Evolutionary conservation across 2,888 invertebrate genomes (phyloP).

Genomic region (Digitonthophagus gazella): DNA sequence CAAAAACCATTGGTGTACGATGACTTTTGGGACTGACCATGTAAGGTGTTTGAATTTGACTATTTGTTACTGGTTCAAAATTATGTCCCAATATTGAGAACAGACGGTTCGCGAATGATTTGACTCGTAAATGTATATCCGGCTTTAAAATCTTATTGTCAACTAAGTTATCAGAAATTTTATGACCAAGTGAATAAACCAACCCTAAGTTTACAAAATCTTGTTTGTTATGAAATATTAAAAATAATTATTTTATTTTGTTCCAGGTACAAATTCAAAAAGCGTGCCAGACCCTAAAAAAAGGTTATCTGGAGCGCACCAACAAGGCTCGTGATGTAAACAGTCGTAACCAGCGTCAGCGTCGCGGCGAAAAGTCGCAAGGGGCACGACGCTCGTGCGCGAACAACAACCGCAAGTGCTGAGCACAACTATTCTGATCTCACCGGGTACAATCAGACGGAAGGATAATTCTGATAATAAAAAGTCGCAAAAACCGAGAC

Average conservation of each 20-base stretch:
- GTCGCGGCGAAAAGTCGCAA: slow-evolving; percentile 52
- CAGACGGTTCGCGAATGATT: too few relatives aligned
- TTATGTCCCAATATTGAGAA: too few relatives aligned
- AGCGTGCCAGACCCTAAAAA: slow-evolving; percentile 47
- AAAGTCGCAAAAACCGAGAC: background rate
- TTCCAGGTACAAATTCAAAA: slow-evolving; percentile 51
- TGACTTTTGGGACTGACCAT: too few relatives aligned
- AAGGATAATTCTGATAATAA: background rate
- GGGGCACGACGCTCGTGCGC: slow-evolving; percentile 52
- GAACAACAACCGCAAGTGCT: slow-evolving; percentile 58
- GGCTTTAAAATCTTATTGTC: too few relatives aligned
- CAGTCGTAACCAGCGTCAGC: slow-evolving; percentile 50
- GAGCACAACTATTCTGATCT: slow-evolving; percentile 44
- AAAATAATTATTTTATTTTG: slow-evolving; percentile 8
- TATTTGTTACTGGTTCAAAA: too few relatives aligned
- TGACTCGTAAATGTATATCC: too few relatives aligned
- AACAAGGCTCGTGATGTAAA: slow-evolving; percentile 57
- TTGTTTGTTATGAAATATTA: too few relatives aligned
- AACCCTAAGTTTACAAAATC: too few relatives aligned
- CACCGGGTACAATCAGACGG: slow-evolving; percentile 30
- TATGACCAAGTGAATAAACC: too few relatives aligned
- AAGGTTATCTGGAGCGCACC: slow-evolving; percentile 50
- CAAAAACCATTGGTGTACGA: too few relatives aligned
- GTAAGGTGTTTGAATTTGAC: too few relatives aligned
- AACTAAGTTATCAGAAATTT: too few relatives aligned